These are phyloP conservation scores for Zaprionus lachaisei DNA, from an alignment of 1,140 invertebrate genomes.

Conservation along the genomic window DNA sequence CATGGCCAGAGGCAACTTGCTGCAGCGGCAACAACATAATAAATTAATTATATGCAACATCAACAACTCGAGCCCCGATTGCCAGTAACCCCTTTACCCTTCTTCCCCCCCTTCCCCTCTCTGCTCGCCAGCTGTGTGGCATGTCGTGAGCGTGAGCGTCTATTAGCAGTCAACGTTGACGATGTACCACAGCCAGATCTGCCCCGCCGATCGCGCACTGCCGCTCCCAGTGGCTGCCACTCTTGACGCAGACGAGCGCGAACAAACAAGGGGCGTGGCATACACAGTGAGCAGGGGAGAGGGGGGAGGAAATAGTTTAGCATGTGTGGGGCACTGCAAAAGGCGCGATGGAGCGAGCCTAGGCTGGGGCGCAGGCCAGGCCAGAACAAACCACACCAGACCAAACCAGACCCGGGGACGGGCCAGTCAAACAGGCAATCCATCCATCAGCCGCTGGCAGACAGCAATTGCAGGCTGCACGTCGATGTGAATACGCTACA, in stretches of 20 bases:
- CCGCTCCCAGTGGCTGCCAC: constrained; percentile 42
- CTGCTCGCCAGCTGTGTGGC: constrained; percentile 65
- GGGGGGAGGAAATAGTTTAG: constrained; percentile 63
- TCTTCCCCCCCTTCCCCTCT: background rate
- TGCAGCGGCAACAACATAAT: constrained; percentile 72
- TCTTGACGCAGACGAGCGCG: constrained; percentile 57
- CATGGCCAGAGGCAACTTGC: constrained; percentile 16
- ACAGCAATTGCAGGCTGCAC: constrained; percentile 74
- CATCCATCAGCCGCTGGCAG: constrained; percentile 78
- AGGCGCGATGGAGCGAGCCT: constrained; percentile 24
- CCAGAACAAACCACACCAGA: constrained; percentile 27
- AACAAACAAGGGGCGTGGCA: constrained; percentile 77
- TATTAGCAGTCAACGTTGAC: constrained; percentile 81
- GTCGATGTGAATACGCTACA: constrained; percentile 55
- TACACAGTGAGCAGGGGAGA: background rate
- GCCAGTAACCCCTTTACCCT: background rate
- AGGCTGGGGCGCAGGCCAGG: constrained; percentile 23
- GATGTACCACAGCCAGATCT: constrained; percentile 41
- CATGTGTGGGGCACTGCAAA: constrained; percentile 74
- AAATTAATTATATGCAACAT: constrained; percentile 84
- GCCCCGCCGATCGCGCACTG: constrained; percentile 16
- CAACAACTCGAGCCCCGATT: constrained; percentile 51
- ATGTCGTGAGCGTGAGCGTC: constrained; percentile 71
- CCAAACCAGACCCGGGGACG: constrained; percentile 41
- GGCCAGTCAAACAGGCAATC: constrained; percentile 78